Evolutionary conservation across 2,888 invertebrate genomes (phyloP), one percentile per base, ranked within the genome.

Genomic region (Theretra japonica): DNA sequence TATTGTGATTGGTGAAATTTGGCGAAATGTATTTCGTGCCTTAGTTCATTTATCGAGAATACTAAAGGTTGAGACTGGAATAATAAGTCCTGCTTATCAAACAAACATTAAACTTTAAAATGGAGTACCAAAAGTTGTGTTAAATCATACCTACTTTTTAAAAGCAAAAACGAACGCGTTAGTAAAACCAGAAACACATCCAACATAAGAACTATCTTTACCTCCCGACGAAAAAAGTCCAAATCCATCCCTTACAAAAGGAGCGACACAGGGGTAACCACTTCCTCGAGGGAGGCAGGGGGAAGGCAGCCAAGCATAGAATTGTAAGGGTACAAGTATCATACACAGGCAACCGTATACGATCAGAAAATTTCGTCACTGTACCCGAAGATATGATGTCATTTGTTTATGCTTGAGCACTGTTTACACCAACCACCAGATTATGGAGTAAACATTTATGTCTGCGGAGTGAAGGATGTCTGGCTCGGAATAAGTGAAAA

Each of bases 281-380:
- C 78, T 79, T 79, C 79, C 79, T 76, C 74, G 73, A 72, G 82
- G 80, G 78, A 73, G 79, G 80, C 71, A 74, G 77, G 80, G 74
- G 77, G 80, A 81, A 80, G 75, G 80, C 85, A 86, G 76, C 84
- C 82, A 80, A 87, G 82, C 88, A 81, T 84, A 53, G 72, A 72
- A 72, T 72, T 72, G 69, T 53, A 68, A 72, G 72, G 72, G 72
- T 69, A 59, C 58, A 68, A 50, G 72, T 69, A 72, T 72, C 72
- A 72, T 59, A 69, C 68, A 59, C 50, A 60, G n/a, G 53, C 33
- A 68, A 50, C 48, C 21, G 59, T 65, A 65, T 41, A 65, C 23
- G 69, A 57, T 59, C 68, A 48, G 48, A 57, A 59, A 57, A 68
- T 71, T 50, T 58, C 68, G 62, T 30, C 56, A 21, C 53, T 50